Conservation (phyloP, 2,888 invertebrate genomes). For the Drosophila ezoana region DNA sequence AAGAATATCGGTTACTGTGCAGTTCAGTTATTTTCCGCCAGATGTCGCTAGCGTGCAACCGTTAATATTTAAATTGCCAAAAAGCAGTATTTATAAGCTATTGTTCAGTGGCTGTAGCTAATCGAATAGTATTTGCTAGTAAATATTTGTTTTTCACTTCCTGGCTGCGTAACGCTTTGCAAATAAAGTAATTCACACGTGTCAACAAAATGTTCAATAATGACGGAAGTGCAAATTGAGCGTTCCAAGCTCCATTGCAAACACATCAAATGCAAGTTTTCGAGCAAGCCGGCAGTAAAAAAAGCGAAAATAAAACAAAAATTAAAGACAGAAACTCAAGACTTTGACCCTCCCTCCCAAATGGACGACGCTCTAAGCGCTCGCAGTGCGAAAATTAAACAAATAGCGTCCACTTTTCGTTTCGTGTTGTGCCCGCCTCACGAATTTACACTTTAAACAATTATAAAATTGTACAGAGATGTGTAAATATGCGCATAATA, state of each 20-base stretch:
- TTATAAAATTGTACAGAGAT: slow-evolving; percentile 66
- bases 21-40: background rate
- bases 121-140: slow-evolving; percentile 29
- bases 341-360: slow-evolving; percentile 46
- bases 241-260: slow-evolving; percentile 34
- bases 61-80: slow-evolving; percentile 12
- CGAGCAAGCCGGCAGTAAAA: slow-evolving; percentile 19
- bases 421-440: slow-evolving; percentile 47
- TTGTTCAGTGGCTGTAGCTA: slow-evolving; percentile 15
- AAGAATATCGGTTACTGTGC: background rate
- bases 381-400: slow-evolving; percentile 69
- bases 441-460: slow-evolving; percentile 77
- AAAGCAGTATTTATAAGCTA: slow-evolving; percentile 1
- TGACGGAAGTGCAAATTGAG: slow-evolving; percentile 51
- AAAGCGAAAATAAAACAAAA: slow-evolving; percentile 18
- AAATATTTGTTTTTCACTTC: slow-evolving; percentile 60
- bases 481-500: slow-evolving; percentile 73
- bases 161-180: slow-evolving; percentile 38
- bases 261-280: slow-evolving; percentile 25
- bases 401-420: slow-evolving; percentile 56
- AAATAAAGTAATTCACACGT: slow-evolving; percentile 35
- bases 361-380: slow-evolving; percentile 30
- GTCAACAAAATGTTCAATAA: slow-evolving; percentile 26
- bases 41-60: slow-evolving; percentile 19
- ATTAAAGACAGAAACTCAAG: slow-evolving; percentile 17